A percentile compares a stretch with the other conserved stretches of the same genome.
Conservation (phyloP, 2,797 vertebrate genomes). For the Sorex maritimensis region DNA sequence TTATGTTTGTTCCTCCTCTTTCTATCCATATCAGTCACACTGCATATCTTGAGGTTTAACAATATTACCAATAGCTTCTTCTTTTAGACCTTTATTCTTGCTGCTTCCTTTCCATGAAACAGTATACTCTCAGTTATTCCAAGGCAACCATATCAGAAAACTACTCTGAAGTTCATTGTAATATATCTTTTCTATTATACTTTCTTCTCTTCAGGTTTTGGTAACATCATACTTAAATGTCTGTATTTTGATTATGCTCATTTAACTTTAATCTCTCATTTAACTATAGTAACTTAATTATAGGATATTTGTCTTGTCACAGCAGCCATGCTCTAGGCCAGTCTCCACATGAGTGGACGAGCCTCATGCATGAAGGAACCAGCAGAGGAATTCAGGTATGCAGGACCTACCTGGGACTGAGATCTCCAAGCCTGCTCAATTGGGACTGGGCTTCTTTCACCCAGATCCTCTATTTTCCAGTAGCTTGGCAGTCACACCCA, state of each 20-base stretch:
- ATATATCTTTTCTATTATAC: constrained; percentile 1
- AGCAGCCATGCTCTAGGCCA: too few species aligned
- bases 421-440: too few species aligned
- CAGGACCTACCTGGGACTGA: too few species aligned
- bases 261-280: background rate
- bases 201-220: background rate
- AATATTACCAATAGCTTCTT: background rate
- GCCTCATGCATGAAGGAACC: too few species aligned
- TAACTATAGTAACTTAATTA: background rate
- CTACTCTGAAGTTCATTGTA: background rate
- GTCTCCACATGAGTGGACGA: too few species aligned
- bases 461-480: too few species aligned
- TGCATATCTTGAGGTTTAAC: background rate
- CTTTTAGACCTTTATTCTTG: background rate
- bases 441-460: too few species aligned
- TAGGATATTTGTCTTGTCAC: background rate
- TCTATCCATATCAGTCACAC: background rate
- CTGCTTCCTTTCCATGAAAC: background rate
- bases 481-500: too few species aligned
- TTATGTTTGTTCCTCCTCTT: background rate
- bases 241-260: background rate
- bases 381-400: too few species aligned
- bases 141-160: too few species aligned
- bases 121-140: too few species aligned
- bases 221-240: background rate